Percentiles rank a stretch among this genome's conserved stretches.
phyloP scores from a whole-genome alignment of 2,797 vertebrate genomes.

The Pantherophis vulpinus region DNA sequence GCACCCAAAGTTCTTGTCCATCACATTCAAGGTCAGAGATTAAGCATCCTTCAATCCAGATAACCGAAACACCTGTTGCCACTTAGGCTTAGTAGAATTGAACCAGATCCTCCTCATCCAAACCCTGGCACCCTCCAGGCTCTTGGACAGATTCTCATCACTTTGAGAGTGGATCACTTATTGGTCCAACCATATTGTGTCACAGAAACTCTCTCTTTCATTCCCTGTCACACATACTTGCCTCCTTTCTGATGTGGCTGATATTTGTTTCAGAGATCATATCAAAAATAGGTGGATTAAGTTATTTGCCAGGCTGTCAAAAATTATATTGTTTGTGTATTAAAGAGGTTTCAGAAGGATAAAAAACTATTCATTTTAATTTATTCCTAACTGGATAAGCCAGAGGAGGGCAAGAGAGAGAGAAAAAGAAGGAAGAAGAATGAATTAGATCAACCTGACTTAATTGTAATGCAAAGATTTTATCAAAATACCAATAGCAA shows the following conservation, averaged over 20 bases:
- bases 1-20: neutral
- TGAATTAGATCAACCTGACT: neutral
- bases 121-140: too few relatives aligned
- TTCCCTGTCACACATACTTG: neutral
- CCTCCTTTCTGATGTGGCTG: rapidly evolving
- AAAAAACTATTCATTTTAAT: neutral
- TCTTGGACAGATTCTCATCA: too few relatives aligned
- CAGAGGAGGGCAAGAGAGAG: neutral
- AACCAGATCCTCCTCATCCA: too few relatives aligned
- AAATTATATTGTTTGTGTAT: slow-evolving; percentile 16
- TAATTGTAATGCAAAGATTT: neutral
- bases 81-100: too few relatives aligned
- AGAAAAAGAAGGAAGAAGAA: neutral
- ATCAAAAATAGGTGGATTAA: slow-evolving; percentile 13
- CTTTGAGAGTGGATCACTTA: neutral
- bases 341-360: slow-evolving; percentile 20
- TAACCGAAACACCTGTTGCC: neutral
- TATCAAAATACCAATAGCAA: neutral
- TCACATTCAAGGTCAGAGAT: neutral
- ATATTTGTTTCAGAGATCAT: neutral
- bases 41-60: neutral
- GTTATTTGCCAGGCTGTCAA: neutral
- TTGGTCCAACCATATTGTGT: neutral
- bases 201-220: neutral
- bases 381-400: slow-evolving; percentile 1